Conservation (phyloP, 53 echinoderm and acorn worm species). For the Holothuria scabra region DNA sequence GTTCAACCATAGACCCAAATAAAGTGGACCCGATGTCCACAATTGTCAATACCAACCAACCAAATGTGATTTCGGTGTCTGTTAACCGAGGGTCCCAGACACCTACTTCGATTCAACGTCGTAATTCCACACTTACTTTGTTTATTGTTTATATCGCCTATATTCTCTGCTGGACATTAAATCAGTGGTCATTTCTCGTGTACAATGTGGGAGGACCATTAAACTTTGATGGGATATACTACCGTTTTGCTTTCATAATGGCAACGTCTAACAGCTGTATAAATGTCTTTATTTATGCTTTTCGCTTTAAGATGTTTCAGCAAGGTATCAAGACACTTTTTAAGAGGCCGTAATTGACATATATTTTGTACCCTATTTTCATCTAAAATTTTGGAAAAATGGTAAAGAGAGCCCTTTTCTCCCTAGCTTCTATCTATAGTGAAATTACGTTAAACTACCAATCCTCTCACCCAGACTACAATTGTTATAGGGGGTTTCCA, state of each 20-base stretch:
- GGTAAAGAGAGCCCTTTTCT: too few species aligned
- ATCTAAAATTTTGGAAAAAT: too few species aligned
- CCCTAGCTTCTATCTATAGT: too few species aligned
- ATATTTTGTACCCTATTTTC: neutral
- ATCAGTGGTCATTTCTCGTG: constrained; percentile 80
- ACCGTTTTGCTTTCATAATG: constrained; percentile 76
- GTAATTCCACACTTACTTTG: constrained; percentile 72
- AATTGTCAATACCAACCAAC: too few species aligned
- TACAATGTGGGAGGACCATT: constrained; percentile 83
- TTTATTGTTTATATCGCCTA: constrained; percentile 78
- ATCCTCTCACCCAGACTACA: too few species aligned
- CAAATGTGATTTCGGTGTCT: neutral
- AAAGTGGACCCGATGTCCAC: neutral
- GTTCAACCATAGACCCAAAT: too few species aligned
- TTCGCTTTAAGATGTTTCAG: constrained; percentile 78
- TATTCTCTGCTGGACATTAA: constrained; percentile 85
- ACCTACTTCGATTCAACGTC: constrained; percentile 38
- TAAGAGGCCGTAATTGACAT: neutral
- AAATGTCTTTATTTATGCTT: constrained; percentile 82
- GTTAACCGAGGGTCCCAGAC: constrained; percentile 10
- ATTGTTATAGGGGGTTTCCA: too few species aligned
- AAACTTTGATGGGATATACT: constrained; percentile 79
- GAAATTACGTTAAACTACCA: too few species aligned
- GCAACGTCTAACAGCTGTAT: constrained; percentile 77
- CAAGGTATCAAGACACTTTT: constrained; percentile 63